Percentiles rank a stretch among this genome's conserved stretches.
phyloP scores from a whole-genome alignment of 1,140 invertebrate genomes.

The Bactericera cockerelli region DNA sequence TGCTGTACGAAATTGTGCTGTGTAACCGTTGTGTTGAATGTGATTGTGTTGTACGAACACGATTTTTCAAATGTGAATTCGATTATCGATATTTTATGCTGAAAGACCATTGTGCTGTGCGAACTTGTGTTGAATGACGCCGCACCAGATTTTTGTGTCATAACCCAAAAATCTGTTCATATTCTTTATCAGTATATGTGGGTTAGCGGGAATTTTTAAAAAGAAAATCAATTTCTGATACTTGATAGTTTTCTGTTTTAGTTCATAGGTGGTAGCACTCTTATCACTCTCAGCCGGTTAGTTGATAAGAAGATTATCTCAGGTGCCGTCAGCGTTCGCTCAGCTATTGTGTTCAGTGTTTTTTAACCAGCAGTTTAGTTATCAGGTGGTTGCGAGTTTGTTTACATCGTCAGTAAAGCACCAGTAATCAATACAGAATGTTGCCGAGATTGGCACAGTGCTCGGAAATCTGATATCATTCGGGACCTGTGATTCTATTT shows the following conservation, averaged over 20 bases:
- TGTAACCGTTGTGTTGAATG: too few species aligned
- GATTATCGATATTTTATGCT: too few species aligned
- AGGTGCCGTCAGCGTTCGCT: not conserved
- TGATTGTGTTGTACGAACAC: too few species aligned
- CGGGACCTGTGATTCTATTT: conserved; percentile 19
- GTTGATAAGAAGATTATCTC: not conserved
- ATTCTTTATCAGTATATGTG: too few species aligned
- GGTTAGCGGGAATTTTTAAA: not conserved
- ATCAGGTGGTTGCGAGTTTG: conserved; percentile 6
- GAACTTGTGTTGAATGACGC: too few species aligned
- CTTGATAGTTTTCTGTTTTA: not conserved
- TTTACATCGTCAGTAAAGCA: conserved; percentile 2
- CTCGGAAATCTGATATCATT: conserved; percentile 19
- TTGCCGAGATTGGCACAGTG: not conserved
- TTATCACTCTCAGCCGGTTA: not conserved
- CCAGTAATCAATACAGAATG: not conserved
- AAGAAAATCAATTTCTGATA: not conserved
- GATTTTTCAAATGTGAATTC: too few species aligned
- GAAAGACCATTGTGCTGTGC: too few species aligned
- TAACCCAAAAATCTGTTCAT: too few species aligned
- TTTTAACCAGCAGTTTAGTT: not conserved
- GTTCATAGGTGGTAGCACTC: not conserved
- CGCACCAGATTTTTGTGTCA: too few species aligned
- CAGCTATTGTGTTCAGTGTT: not conserved
- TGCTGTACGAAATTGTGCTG: too few species aligned